These are phyloP conservation scores for Tromatobia lineatoria DNA, from an alignment of 2,888 invertebrate species.

Conservation along the genomic window DNA sequence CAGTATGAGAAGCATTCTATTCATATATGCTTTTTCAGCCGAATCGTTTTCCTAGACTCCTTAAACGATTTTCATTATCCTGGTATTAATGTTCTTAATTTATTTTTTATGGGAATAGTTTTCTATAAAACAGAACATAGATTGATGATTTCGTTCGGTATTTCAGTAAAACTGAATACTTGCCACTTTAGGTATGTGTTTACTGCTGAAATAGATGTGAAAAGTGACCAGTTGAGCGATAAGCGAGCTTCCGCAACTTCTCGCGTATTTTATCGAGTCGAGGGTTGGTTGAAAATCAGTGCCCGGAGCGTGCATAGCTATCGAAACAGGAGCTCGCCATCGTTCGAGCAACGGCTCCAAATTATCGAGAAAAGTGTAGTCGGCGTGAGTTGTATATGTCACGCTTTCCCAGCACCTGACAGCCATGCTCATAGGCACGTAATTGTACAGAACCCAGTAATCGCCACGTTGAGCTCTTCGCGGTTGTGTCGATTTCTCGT, in stretches of 20 bases:
- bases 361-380: constrained; percentile 96
- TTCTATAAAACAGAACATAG: background rate
- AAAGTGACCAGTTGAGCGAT: constrained; percentile 94
- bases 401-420: constrained; percentile 93
- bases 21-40: no score
- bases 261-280: constrained; percentile 92
- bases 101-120: no score
- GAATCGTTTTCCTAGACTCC: no score
- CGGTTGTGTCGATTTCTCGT: constrained; percentile 88
- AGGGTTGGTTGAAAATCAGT: constrained; percentile 92
- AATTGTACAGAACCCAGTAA: constrained; percentile 96
- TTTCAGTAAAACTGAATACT: constrained; percentile 66
- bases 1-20: no score
- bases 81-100: no score
- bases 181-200: constrained; percentile 92
- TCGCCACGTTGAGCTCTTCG: constrained; percentile 91
- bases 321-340: constrained; percentile 95
- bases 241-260: constrained; percentile 91
- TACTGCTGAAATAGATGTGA: constrained; percentile 95
- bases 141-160: background rate
- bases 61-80: no score
- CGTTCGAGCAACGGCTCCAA: constrained; percentile 93
- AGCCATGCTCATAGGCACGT: constrained; percentile 89
- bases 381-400: constrained; percentile 97
- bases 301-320: constrained; percentile 95